Conservation (phyloP, 2,797 vertebrate genomes). For the Mormyrus proboscirostris region DNA sequence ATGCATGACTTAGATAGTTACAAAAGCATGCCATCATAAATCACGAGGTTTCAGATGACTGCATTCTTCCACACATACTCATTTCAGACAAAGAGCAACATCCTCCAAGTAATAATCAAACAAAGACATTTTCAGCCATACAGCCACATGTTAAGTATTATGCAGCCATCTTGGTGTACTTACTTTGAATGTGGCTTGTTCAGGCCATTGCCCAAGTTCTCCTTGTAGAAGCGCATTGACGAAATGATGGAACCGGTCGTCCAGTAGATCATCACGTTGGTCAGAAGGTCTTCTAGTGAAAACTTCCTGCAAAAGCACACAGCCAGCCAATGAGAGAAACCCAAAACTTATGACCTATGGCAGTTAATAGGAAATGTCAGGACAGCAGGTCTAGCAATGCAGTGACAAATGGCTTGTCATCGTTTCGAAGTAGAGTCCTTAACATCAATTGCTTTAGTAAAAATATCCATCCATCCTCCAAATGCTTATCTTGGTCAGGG, state of each 20-base stretch:
- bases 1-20: neutral
- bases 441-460: neutral
- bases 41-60: neutral
- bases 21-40: neutral
- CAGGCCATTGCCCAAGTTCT: conserved; percentile 60
- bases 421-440: neutral
- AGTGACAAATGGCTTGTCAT: neutral
- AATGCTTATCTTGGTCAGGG: neutral
- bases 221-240: conserved; percentile 85
- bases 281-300: conserved; percentile 77
- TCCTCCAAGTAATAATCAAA: neutral
- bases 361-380: neutral
- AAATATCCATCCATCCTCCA: neutral
- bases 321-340: neutral
- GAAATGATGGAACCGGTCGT: conserved; percentile 70
- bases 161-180: conserved; percentile 24
- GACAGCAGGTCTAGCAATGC: neutral
- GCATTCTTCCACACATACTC: neutral
- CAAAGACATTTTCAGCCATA: neutral
- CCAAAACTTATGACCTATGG: neutral
- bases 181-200: conserved; percentile 50
- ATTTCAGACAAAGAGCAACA: neutral
- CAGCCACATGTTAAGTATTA: neutral
- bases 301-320: conserved; percentile 64
- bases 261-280: conserved; percentile 89